Conservation (phyloP, 2,797 vertebrate genomes). For the Periophthalmus magnuspinnatus region DNA sequence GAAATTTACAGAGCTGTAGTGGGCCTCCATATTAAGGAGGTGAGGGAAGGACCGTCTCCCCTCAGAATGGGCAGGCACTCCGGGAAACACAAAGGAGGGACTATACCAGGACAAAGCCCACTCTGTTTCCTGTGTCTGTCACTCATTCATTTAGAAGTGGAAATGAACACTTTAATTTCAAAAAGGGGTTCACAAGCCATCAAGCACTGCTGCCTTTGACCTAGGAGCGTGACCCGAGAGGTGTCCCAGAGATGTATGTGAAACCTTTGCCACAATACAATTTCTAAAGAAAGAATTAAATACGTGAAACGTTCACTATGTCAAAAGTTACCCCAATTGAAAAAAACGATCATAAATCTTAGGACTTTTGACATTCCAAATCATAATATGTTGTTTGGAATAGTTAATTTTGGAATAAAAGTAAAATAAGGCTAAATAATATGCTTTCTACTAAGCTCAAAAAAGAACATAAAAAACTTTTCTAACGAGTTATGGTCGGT, state of each 20-base stretch:
- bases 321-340: background rate
- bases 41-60: constrained; percentile 57
- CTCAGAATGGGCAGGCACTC: constrained; percentile 56
- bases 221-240: constrained; percentile 44
- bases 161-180: constrained; percentile 20
- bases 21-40: constrained; percentile 57
- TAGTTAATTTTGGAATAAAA: background rate
- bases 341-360: too few relatives aligned
- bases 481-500: background rate
- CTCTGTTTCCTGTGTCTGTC: constrained; percentile 63
- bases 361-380: background rate
- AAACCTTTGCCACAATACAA: constrained; percentile 13
- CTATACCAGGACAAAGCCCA: constrained; percentile 66
- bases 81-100: constrained; percentile 52
- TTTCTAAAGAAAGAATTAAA: background rate
- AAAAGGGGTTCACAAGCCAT: constrained; percentile 41
- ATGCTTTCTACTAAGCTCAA: background rate
- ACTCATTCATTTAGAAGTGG: constrained; percentile 41
- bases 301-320: too few relatives aligned
- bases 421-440: too few relatives aligned
- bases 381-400: too few relatives aligned
- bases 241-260: constrained; percentile 37
- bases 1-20: constrained; percentile 64
- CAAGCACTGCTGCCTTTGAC: constrained; percentile 58
- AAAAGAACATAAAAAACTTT: background rate